Evolutionary conservation across 2,888 invertebrate species (phyloP), one percentile per base, ranked within the genome.

Genomic region (Patella ulyssiponensis): DNA sequence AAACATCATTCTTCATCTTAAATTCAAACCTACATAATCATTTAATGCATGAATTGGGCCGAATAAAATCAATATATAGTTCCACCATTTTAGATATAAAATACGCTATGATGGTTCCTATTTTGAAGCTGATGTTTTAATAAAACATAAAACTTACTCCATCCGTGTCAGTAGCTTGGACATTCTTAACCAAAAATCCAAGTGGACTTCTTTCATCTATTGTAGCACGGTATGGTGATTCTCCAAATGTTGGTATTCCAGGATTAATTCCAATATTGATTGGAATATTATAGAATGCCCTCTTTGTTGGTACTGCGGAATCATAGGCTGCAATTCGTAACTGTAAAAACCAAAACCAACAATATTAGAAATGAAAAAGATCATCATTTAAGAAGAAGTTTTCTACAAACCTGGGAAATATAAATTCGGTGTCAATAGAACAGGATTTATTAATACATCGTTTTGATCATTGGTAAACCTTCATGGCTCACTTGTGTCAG

Each of bases 231-330:
- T 84, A 85, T 15, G 44, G 77, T 23, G 80, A 75, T 27, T 75
- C 51, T 17, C 64, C 76, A 70, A 98, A 98, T 76, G 94, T 94
- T 0, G 98, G 98, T 1, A 94, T 75, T 78, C 81, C 85, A 4
- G 87, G 86, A 77, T 90, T 90, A 11, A 89, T 81, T 9, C 80
- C 78, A 14, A 88, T 86, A 20, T 76, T 81, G 73, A 90, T 84
- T 2, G 76, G 79, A 1, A 87, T 86, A 9, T 73, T 79, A 20
- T 82, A 77, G 0, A 80, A 80, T 1, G 83, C 87, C 15, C 53
- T 74, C 74, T 86, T 86, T 73, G 76, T 76, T 14, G 88, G 88
- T 79, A 87, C 87, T 27, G 71, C 73, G 1, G 80, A 84, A 78
- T 89, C 87, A 71, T 84, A 88, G 11, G 85, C 88, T 69, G 79